phyloP scores from a whole-genome alignment of 2,888 invertebrate genomes.

The Andrena flavipes region DNA sequence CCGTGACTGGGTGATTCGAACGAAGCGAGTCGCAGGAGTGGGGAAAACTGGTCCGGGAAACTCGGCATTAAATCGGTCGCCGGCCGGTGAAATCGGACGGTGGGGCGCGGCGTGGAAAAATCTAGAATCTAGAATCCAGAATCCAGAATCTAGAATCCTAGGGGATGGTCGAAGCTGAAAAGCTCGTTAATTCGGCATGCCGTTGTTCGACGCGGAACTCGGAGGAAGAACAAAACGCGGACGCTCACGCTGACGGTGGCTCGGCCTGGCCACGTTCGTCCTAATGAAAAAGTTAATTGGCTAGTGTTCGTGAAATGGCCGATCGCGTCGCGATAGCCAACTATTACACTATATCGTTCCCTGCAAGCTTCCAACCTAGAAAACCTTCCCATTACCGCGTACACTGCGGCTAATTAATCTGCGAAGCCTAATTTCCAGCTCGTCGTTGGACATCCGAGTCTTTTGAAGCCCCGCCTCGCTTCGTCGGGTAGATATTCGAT shows the following conservation, averaged over 20 bases:
- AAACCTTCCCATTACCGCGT: slow-evolving; percentile 14
- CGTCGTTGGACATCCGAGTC: not conserved
- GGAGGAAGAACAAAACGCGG: slow-evolving; percentile 49
- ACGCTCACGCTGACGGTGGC: not conserved
- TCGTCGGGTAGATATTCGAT: not conserved
- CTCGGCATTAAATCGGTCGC: slow-evolving; percentile 28
- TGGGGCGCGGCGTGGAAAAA: slow-evolving; percentile 37
- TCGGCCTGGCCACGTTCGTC: slow-evolving; percentile 42
- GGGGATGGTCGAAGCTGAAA: slow-evolving; percentile 12
- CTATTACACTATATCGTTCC: slow-evolving; percentile 8
- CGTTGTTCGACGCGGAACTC: slow-evolving; percentile 45
- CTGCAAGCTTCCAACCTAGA: not conserved
- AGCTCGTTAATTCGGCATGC: slow-evolving; percentile 64
- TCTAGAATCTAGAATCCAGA: not conserved
- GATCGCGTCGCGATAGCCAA: slow-evolving; percentile 33
- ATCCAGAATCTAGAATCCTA: too few relatives aligned
- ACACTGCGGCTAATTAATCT: slow-evolving; percentile 25
- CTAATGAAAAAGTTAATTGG: slow-evolving; percentile 71
- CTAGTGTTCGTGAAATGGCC: slow-evolving; percentile 55
- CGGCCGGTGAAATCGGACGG: slow-evolving; percentile 39
- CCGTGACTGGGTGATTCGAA: not conserved
- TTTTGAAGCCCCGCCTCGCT: not conserved
- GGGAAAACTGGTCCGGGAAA: not conserved
- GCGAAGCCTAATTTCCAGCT: slow-evolving; percentile 14
- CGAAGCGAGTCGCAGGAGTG: not conserved